A percentile compares a stretch with the other conserved stretches of the same genome.
phyloP scores from a whole-genome alignment of 1,140 invertebrate genomes.

The Eciton burchellii region DNA sequence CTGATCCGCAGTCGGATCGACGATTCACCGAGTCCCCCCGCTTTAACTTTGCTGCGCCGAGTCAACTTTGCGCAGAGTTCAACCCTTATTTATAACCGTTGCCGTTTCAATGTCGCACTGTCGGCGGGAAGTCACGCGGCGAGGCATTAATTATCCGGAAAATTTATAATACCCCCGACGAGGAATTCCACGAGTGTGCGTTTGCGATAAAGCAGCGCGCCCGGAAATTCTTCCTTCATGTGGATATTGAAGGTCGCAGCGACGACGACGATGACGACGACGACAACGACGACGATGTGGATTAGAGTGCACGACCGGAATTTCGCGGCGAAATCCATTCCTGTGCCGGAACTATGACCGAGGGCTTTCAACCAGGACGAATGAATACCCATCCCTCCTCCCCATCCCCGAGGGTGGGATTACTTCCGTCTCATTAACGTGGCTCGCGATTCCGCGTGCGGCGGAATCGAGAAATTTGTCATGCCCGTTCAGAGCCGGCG shows the following conservation, averaged over 20 bases:
- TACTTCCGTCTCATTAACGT: slow-evolving; percentile 74
- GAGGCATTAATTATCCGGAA: slow-evolving; percentile 57
- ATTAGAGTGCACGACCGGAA: slow-evolving; percentile 71
- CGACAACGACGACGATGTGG: slow-evolving; percentile 57
- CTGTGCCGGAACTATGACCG: slow-evolving; percentile 70
- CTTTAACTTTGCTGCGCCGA: no score
- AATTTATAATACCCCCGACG: slow-evolving; percentile 63
- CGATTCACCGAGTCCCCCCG: no score
- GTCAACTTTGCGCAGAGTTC: neutral
- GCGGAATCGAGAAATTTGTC: slow-evolving; percentile 70
- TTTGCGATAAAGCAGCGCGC: slow-evolving; percentile 44
- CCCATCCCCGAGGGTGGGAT: slow-evolving; percentile 55
- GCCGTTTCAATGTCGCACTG: neutral
- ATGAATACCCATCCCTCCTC: no score
- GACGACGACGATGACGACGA: neutral
- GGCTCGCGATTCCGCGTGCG: slow-evolving; percentile 58
- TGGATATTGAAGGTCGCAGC: slow-evolving; percentile 67
- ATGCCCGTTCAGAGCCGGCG: slow-evolving; percentile 55
- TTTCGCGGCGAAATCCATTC: slow-evolving; percentile 72
- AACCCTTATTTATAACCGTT: slow-evolving; percentile 1
- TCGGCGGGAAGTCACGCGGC: slow-evolving; percentile 25
- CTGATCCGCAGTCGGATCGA: no score
- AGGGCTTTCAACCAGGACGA: slow-evolving; percentile 70
- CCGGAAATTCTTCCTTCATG: slow-evolving; percentile 45
- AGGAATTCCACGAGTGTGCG: slow-evolving; percentile 35